Evolutionary conservation across 1,140 invertebrate species (phyloP).

Genomic region (Plectrocnemia conspersa): DNA sequence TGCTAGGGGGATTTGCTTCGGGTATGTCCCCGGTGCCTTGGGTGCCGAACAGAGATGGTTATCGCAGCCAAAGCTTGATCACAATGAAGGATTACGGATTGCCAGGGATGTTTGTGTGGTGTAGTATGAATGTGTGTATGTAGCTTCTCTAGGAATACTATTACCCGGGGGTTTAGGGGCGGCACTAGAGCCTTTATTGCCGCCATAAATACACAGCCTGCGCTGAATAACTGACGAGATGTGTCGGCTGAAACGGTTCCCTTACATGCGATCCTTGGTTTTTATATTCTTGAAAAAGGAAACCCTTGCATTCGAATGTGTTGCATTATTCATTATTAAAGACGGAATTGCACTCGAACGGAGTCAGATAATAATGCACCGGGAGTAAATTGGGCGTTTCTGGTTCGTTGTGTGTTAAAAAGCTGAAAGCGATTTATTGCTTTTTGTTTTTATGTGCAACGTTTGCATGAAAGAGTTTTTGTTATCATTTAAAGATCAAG

Average conservation of each 20-base stretch:
- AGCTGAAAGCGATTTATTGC: too few relatives aligned
- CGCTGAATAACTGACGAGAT: conserved; percentile 12
- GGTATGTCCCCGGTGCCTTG: too few relatives aligned
- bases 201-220: conserved; percentile 17
- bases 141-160: conserved; percentile 4
- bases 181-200: conserved; percentile 16
- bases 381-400: too few relatives aligned
- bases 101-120: not conserved
- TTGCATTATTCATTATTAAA: too few relatives aligned
- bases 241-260: not conserved
- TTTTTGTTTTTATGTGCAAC: too few relatives aligned
- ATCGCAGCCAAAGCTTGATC: conserved; percentile 2
- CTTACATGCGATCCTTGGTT: not conserved
- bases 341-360: too few relatives aligned
- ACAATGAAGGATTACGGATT: not conserved
- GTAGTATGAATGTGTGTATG: not conserved
- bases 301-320: too few relatives aligned
- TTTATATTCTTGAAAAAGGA: not conserved
- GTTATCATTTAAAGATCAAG: too few relatives aligned
- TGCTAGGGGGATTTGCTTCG: too few relatives aligned
- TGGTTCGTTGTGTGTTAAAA: too few relatives aligned
- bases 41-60: not conserved
- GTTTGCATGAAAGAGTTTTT: too few relatives aligned
- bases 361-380: too few relatives aligned
- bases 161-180: conserved; percentile 1